Evolutionary conservation across 2,797 vertebrate genomes (phyloP).

Genomic region (Sparus aurata): DNA sequence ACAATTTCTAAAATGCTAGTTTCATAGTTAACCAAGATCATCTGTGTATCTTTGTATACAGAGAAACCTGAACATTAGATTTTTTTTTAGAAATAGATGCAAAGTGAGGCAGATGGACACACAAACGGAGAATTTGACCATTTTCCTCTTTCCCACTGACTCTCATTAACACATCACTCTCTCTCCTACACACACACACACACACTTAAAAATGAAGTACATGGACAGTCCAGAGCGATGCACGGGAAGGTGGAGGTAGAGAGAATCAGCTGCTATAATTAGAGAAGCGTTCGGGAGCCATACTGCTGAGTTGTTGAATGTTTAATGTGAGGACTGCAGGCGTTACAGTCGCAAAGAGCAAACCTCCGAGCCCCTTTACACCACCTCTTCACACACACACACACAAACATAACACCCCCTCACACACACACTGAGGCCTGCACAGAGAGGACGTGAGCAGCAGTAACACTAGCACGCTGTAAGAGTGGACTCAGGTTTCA

Average conservation of each 20-base stretch:
- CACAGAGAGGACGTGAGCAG: not conserved
- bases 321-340: constrained; percentile 76
- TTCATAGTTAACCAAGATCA: too few relatives aligned
- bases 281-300: constrained; percentile 69
- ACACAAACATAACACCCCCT: constrained; percentile 14
- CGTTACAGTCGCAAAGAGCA: constrained; percentile 56
- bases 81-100: constrained; percentile 15
- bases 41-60: not conserved
- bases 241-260: constrained; percentile 56
- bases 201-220: constrained; percentile 13
- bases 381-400: constrained; percentile 35
- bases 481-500: constrained; percentile 45
- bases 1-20: constrained; percentile 21
- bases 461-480: constrained; percentile 31
- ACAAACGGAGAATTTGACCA: constrained; percentile 48
- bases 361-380: constrained; percentile 44
- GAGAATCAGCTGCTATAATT: constrained; percentile 76
- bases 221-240: constrained; percentile 35
- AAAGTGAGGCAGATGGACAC: constrained; percentile 41
- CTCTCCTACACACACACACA: constrained; percentile 10
- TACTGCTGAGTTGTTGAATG: constrained; percentile 78
- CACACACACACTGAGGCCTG: not conserved
- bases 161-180: constrained; percentile 53
- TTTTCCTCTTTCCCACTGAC: constrained; percentile 35
- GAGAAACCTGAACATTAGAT: not conserved